Percentiles rank a stretch among this genome's conserved stretches.
These are phyloP conservation scores for Aythya baeri DNA, from an alignment of 2,113 vertebrate species.

Conservation along the genomic window DNA sequence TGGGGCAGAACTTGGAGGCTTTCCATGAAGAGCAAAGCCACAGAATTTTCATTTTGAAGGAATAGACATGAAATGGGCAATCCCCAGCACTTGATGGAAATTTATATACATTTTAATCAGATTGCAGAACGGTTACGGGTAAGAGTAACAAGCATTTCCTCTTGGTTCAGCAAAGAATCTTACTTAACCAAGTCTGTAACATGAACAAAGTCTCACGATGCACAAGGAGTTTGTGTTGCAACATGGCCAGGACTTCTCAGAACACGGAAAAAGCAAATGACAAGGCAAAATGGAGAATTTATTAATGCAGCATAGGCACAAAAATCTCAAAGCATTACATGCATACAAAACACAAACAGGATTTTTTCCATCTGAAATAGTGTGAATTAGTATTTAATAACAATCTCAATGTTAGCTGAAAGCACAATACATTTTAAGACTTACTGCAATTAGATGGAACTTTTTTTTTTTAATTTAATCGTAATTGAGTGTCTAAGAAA, in stretches of 20 bases:
- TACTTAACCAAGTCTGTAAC: background rate
- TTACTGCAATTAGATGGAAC: background rate
- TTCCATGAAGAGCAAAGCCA: background rate
- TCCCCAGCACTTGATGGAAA: background rate
- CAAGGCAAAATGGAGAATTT: background rate
- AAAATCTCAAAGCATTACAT: constrained; percentile 33
- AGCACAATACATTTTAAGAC: background rate
- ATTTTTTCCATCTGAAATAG: background rate
- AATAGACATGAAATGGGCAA: background rate
- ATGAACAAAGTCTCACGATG: background rate
- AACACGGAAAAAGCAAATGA: background rate
- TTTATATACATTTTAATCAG: background rate
- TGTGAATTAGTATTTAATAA: background rate
- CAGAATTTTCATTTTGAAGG: background rate
- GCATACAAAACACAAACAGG: constrained; percentile 1
- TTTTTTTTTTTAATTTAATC: background rate
- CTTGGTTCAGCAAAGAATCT: background rate
- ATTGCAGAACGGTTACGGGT: background rate
- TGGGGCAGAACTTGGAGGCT: background rate
- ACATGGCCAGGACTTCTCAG: background rate
- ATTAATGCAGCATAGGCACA: constrained; percentile 16
- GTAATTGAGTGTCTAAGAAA: background rate
- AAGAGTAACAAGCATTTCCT: background rate
- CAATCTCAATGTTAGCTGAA: background rate
- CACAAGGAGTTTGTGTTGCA: background rate